Evolutionary conservation across 2,797 vertebrate species (phyloP).

Genomic region (Gadopsis marmoratus): DNA sequence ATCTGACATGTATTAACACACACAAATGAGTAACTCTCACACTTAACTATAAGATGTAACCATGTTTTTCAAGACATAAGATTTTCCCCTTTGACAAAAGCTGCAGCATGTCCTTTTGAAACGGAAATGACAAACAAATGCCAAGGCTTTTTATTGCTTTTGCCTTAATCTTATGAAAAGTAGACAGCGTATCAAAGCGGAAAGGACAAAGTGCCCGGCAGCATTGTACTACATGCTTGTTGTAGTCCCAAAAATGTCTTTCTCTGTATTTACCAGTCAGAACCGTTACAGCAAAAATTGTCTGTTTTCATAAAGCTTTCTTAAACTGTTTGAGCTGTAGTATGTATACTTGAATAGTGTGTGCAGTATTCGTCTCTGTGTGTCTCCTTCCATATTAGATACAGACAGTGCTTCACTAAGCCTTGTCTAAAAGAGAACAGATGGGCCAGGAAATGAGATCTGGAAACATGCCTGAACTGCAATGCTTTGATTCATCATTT

Average conservation of each 20-base stretch:
- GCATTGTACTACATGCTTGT: constrained; percentile 5
- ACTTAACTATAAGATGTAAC: background rate
- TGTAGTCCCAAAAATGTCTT: constrained; percentile 34
- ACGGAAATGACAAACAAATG: constrained; percentile 33
- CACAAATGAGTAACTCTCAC: background rate
- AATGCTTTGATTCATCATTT: constrained; percentile 54
- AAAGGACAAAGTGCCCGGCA: constrained; percentile 35
- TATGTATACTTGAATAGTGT: constrained; percentile 24
- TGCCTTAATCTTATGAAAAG: constrained; percentile 22
- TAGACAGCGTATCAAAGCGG: constrained; percentile 28
- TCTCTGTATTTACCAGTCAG: constrained; percentile 21
- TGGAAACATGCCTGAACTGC: constrained; percentile 51
- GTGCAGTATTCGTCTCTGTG: constrained; percentile 27
- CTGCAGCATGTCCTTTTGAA: constrained; percentile 5
- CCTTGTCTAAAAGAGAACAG: constrained; percentile 67
- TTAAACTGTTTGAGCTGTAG: background rate
- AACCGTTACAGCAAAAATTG: background rate
- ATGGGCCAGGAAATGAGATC: constrained; percentile 63
- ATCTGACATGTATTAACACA: background rate
- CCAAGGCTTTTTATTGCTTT: constrained; percentile 4
- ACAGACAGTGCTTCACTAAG: constrained; percentile 50
- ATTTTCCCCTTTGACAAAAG: constrained; percentile 23
- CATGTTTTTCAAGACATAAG: background rate
- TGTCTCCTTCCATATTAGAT: constrained; percentile 32
- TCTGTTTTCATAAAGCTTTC: constrained; percentile 4